A percentile compares a stretch with the other conserved stretches of the same genome.
These are phyloP conservation scores for Ellobium chinense DNA, from an alignment of 2,888 invertebrate species.

Conservation along the genomic window DNA sequence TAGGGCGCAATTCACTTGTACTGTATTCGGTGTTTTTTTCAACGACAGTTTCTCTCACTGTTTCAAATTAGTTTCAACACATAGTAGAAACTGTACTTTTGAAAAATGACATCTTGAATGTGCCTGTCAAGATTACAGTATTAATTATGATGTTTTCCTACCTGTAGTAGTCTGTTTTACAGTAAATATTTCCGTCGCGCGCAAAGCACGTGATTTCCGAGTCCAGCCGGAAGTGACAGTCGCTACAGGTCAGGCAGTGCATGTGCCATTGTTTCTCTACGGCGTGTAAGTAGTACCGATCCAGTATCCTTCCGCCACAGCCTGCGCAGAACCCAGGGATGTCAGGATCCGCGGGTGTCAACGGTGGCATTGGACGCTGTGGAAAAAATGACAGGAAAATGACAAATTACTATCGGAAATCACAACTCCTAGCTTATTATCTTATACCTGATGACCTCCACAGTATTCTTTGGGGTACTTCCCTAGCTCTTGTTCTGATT, in stretches of 20 bases:
- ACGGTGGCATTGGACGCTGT: constrained; percentile 40
- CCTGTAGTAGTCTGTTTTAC: constrained; percentile 98
- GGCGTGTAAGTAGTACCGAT: constrained; percentile 92
- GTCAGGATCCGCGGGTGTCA: constrained; percentile 47
- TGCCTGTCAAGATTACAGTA: too few species aligned
- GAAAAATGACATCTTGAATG: too few species aligned
- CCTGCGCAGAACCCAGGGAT: constrained; percentile 85
- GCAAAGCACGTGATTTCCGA: constrained; percentile 95
- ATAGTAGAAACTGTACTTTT: too few species aligned
- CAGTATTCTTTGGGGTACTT: not conserved
- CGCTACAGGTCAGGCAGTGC: constrained; percentile 90
- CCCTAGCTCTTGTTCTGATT: not conserved
- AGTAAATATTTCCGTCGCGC: constrained; percentile 94
- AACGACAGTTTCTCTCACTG: too few species aligned
- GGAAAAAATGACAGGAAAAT: not conserved
- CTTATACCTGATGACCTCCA: too few species aligned
- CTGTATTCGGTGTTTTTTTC: too few species aligned
- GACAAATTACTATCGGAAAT: not conserved
- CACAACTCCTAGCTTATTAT: too few species aligned
- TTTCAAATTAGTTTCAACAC: too few species aligned
- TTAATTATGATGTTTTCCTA: too few species aligned
- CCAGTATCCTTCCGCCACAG: constrained; percentile 91
- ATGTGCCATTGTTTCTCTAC: constrained; percentile 96
- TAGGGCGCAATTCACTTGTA: too few species aligned
- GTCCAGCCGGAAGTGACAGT: constrained; percentile 93